Evolutionary conservation across 2,113 vertebrate species (phyloP).

Genomic region (Poeciliopsis occidentalis): DNA sequence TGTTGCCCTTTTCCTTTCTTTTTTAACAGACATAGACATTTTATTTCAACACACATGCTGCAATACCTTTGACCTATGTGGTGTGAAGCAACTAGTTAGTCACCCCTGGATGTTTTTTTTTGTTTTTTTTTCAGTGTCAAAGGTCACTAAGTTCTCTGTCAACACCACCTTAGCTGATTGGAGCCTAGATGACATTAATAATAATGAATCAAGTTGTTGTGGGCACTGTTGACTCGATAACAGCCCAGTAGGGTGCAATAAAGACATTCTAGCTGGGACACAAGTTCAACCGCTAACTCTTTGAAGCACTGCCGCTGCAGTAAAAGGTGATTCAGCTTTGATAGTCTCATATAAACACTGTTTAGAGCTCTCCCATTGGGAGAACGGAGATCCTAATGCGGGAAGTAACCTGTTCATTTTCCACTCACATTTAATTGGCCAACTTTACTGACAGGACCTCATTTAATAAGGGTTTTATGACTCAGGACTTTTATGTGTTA

Average conservation of each 20-base stretch:
- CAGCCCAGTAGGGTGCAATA: slow-evolving; percentile 60
- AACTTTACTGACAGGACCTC: slow-evolving; percentile 61
- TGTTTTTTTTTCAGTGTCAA: slow-evolving; percentile 30
- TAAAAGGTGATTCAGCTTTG: slow-evolving; percentile 59
- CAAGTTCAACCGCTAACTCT: slow-evolving; percentile 48
- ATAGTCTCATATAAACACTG: slow-evolving; percentile 56
- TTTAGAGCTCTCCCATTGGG: slow-evolving; percentile 48
- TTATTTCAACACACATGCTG: slow-evolving; percentile 13
- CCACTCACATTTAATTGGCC: slow-evolving; percentile 56
- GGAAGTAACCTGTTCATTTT: slow-evolving; percentile 64
- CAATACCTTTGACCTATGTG: slow-evolving; percentile 15
- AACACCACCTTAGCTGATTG: slow-evolving; percentile 66
- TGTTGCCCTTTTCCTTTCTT: slow-evolving; percentile 41
- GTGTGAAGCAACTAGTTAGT: background rate
- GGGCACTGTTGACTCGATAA: slow-evolving; percentile 57
- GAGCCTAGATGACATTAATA: slow-evolving; percentile 63
- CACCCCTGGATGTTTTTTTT: background rate
- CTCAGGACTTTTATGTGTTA: slow-evolving; percentile 58
- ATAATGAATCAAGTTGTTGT: slow-evolving; percentile 66
- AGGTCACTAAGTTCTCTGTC: slow-evolving; percentile 57
- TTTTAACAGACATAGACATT: slow-evolving; percentile 27
- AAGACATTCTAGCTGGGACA: slow-evolving; percentile 47
- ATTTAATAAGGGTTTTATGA: slow-evolving; percentile 65
- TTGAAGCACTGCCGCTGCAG: slow-evolving; percentile 50
- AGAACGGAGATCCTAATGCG: slow-evolving; percentile 24